A percentile compares a stretch with the other conserved stretches of the same genome.
Conservation (phyloP, 2,797 vertebrate species). For the Acipenser transmontanus region DNA sequence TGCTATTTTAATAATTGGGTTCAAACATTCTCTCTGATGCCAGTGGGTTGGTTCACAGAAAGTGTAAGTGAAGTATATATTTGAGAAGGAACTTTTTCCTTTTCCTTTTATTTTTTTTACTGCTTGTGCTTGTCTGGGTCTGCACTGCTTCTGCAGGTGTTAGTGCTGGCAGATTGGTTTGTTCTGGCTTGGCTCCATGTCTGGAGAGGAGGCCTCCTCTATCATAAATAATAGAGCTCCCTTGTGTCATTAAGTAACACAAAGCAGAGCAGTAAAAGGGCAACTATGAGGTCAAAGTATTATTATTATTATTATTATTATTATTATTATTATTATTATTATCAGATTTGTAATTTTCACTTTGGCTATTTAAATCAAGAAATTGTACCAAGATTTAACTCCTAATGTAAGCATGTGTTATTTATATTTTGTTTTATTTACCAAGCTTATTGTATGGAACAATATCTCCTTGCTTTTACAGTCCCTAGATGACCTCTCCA, state of each 20-base stretch:
- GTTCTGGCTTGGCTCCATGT: slow-evolving; percentile 44
- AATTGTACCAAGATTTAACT: too few species aligned
- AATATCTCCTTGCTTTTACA: slow-evolving; percentile 41
- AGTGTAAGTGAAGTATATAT: slow-evolving; percentile 22
- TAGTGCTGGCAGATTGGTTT: slow-evolving; percentile 39
- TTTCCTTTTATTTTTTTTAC: slow-evolving; percentile 22
- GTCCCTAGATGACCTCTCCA: slow-evolving; percentile 93
- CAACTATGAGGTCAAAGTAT: slow-evolving; percentile 25
- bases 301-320: too few species aligned
- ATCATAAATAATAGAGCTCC: slow-evolving; percentile 28
- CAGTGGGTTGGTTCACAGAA: slow-evolving; percentile 17
- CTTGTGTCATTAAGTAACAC: slow-evolving; percentile 33
- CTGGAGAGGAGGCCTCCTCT: slow-evolving; percentile 31
- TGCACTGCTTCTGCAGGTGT: slow-evolving; percentile 49
- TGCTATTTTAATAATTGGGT: too few species aligned
- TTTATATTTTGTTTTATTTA: too few species aligned
- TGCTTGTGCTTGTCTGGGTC: slow-evolving; percentile 21
- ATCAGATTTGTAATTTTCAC: too few species aligned
- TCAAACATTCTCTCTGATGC: slow-evolving; percentile 6
- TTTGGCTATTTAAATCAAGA: too few species aligned
- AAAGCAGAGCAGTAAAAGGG: slow-evolving; percentile 36
- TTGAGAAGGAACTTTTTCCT: slow-evolving; percentile 17
- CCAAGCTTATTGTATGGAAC: too few species aligned
- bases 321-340: too few species aligned
- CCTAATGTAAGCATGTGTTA: too few species aligned